Conservation (phyloP, 2,888 invertebrate species). For the Drosophila subquinaria region DNA sequence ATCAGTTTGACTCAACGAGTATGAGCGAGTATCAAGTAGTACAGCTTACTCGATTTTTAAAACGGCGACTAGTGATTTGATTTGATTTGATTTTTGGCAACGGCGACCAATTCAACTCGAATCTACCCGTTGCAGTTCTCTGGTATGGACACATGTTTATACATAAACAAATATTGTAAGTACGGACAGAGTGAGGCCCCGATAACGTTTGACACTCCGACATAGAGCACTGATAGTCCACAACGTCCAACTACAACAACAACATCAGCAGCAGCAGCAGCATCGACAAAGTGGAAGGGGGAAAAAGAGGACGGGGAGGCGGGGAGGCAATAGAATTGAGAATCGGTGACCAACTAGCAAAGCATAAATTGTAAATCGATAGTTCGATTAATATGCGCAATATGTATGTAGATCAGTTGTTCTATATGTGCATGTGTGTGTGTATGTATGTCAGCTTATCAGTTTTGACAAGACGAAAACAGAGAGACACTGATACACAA, state of each 20-base stretch:
- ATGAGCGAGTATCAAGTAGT: too few species aligned
- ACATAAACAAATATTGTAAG: constrained; percentile 21
- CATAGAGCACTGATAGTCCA: constrained; percentile 33
- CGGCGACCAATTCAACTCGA: too few species aligned
- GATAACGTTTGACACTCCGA: constrained; percentile 52
- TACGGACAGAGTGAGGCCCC: constrained; percentile 16
- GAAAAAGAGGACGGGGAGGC: background rate
- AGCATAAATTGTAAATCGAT: constrained; percentile 21
- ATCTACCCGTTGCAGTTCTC: too few species aligned
- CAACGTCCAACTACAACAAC: constrained; percentile 18
- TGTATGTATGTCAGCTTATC: constrained; percentile 10
- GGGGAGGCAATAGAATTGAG: background rate
- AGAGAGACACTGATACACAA: background rate
- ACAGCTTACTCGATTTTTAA: too few species aligned
- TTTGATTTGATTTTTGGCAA: too few species aligned
- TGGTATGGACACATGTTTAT: constrained; percentile 7
- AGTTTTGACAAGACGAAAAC: background rate
- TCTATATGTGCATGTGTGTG: too few species aligned
- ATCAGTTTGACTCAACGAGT: too few species aligned
- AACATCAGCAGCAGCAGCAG: constrained; percentile 5
- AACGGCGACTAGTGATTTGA: too few species aligned
- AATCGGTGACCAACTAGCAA: constrained; percentile 1
- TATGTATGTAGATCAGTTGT: background rate
- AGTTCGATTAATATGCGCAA: constrained; percentile 29
- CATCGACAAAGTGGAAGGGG: background rate